Conservation (phyloP, 2,113 vertebrate genomes). For the Xiphorhynchus elegans region DNA sequence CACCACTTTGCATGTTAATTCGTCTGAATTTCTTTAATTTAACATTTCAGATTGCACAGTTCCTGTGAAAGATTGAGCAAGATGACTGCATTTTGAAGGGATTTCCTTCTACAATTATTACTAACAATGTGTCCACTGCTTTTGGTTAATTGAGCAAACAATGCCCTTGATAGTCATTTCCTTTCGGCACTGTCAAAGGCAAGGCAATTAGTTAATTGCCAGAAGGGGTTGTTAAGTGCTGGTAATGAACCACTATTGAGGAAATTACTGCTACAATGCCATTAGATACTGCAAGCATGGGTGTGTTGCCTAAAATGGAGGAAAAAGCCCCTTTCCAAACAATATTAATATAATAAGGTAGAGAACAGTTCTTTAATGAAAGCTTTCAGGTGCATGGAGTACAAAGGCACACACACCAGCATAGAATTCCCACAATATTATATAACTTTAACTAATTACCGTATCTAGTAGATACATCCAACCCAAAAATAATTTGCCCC, state of each 20-base stretch:
- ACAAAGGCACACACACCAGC: too few relatives aligned
- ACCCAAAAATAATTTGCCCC: too few relatives aligned
- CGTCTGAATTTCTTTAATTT: background rate
- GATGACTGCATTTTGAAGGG: background rate
- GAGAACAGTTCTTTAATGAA: too few relatives aligned
- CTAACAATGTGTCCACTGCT: constrained; percentile 58
- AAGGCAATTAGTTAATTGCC: constrained; percentile 77
- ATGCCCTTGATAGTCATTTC: constrained; percentile 67
- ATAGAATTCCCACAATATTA: too few relatives aligned
- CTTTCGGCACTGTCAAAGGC: constrained; percentile 47
- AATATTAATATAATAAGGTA: too few relatives aligned
- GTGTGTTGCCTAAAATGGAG: background rate
- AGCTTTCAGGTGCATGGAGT: too few relatives aligned
- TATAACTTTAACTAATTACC: too few relatives aligned
- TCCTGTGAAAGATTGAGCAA: background rate
- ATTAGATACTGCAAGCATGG: constrained; percentile 9
- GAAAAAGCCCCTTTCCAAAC: too few relatives aligned
- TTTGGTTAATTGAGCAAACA: constrained; percentile 77
- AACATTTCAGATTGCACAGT: background rate
- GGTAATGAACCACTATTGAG: constrained; percentile 69
- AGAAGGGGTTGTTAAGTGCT: constrained; percentile 68
- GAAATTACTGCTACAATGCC: constrained; percentile 49
- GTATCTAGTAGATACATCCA: too few relatives aligned
- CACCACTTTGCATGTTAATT: background rate
- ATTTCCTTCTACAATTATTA: constrained; percentile 49